A percentile compares a stretch with the other conserved stretches of the same genome.
phyloP scores from a whole-genome alignment of 1,140 invertebrate species.

The Temnothorax nylanderi region DNA sequence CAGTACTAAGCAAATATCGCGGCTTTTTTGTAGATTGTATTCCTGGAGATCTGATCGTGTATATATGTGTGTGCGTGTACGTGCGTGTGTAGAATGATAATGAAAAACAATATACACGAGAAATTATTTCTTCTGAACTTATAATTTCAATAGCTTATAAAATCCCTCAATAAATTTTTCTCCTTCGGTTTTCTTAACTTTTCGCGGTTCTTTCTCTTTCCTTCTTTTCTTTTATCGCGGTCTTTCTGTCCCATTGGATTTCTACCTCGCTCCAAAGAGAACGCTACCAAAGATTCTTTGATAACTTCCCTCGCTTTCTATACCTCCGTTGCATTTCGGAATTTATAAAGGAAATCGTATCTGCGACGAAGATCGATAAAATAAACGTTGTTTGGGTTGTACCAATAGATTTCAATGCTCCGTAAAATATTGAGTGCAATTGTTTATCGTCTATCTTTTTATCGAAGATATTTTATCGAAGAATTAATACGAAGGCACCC shows the following conservation, averaged over 20 bases:
- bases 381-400: conserved; percentile 3
- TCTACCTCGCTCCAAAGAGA: neutral
- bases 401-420: conserved; percentile 5
- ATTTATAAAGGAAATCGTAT: conserved; percentile 33
- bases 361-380: conserved; percentile 1
- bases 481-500: neutral
- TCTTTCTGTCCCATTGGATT: conserved; percentile 13
- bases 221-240: conserved; percentile 6
- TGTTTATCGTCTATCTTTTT: conserved; percentile 5
- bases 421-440: neutral
- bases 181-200: neutral
- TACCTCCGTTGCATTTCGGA: neutral
- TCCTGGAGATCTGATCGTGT: neutral
- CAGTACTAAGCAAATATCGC: neutral
- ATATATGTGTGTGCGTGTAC: no score
- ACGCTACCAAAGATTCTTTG: conserved; percentile 15
- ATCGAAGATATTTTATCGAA: neutral
- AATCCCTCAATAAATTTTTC: neutral
- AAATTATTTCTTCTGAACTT: neutral
- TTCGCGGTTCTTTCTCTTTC: neutral
- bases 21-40: neutral
- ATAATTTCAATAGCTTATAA: neutral
- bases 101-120: neutral
- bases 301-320: conserved; percentile 18
- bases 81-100: neutral